phyloP scores from a whole-genome alignment of 2,888 invertebrate species.

The Acanthosoma haemorrhoidale region DNA sequence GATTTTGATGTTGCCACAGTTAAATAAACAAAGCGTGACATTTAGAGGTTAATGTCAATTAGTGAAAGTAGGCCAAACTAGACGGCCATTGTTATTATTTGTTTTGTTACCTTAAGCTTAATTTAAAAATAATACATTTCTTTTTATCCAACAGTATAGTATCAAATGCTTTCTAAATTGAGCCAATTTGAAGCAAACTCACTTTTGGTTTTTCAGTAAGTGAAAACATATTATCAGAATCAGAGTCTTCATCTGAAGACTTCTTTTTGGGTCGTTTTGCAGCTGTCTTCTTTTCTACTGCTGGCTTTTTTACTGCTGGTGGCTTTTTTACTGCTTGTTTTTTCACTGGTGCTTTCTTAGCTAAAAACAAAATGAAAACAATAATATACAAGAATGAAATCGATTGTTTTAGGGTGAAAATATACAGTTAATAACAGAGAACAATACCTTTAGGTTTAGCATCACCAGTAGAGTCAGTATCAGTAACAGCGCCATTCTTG shows the following conservation, averaged over 20 bases:
- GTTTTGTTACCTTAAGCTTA: background rate
- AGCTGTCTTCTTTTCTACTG: conserved; percentile 11
- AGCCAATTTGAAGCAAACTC: background rate
- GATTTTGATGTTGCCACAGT: too few species aligned
- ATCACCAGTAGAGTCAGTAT: background rate
- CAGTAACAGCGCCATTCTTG: background rate
- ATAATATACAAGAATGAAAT: background rate
- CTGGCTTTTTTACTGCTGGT: conserved; percentile 23
- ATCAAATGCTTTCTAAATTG: background rate
- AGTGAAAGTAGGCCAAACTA: too few species aligned
- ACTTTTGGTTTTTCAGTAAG: conserved; percentile 21
- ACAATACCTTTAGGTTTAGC: background rate
- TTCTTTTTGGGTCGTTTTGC: conserved; percentile 44
- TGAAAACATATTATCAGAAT: conserved; percentile 36
- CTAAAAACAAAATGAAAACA: background rate
- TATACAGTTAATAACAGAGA: background rate
- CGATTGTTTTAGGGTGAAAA: background rate
- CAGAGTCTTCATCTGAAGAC: conserved; percentile 47
- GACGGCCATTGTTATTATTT: background rate
- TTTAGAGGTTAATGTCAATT: too few species aligned
- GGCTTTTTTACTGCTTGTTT: conserved; percentile 28
- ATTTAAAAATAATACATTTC: too few species aligned
- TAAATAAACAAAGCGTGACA: too few species aligned
- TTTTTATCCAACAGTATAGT: background rate
- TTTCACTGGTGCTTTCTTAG: conserved; percentile 19